Conservation (phyloP, 2,888 invertebrate species). For the Tetrapedia diversipes region DNA sequence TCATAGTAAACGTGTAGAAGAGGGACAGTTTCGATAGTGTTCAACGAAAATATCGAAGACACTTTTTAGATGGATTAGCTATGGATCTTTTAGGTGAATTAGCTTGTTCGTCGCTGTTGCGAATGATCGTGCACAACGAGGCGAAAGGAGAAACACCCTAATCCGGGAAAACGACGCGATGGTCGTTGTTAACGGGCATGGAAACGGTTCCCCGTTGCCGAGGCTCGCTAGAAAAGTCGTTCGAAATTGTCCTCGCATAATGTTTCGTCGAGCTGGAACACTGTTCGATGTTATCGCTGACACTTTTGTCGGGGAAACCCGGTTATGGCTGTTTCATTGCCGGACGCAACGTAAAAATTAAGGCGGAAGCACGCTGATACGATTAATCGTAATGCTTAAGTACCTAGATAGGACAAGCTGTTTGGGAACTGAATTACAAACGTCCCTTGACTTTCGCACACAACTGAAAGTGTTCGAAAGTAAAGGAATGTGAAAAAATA, state of each 20-base stretch:
- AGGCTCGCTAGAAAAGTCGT: background rate
- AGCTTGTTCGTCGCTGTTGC: constrained; percentile 9
- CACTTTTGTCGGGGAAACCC: background rate
- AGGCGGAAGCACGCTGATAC: too few species aligned
- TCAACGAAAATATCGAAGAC: too few species aligned
- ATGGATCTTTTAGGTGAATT: constrained; percentile 31
- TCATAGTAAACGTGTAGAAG: too few species aligned
- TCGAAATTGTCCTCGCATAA: constrained; percentile 20
- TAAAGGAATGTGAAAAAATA: too few species aligned
- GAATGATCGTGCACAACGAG: background rate
- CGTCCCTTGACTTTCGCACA: too few species aligned
- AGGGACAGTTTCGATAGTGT: too few species aligned
- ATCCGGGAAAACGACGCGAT: constrained; percentile 20
- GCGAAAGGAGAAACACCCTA: constrained; percentile 38
- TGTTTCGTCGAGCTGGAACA: background rate
- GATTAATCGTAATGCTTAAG: background rate
- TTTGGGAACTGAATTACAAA: too few species aligned
- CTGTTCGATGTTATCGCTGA: background rate
- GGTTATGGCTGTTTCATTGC: background rate
- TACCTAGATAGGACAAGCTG: too few species aligned
- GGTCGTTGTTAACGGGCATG: constrained; percentile 27
- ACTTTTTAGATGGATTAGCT: too few species aligned
- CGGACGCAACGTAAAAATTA: background rate
- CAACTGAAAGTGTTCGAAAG: too few species aligned
- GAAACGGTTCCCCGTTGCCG: constrained; percentile 16